Evolutionary conservation across 2,888 invertebrate genomes (phyloP).

Genomic region (Brachyptera risi): DNA sequence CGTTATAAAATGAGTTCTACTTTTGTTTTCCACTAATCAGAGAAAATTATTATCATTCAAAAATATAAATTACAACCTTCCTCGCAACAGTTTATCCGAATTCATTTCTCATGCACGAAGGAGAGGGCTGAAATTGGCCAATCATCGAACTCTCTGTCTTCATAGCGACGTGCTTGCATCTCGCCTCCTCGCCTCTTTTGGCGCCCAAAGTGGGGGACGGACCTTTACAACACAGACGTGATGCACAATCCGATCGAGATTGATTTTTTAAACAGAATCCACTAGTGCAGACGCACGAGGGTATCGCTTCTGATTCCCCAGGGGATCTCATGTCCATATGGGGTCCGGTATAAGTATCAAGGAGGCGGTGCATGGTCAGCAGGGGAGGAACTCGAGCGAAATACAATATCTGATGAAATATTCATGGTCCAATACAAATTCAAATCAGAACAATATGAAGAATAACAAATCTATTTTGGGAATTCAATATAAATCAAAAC

Average conservation of each 20-base stretch:
- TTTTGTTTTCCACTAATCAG: too few species aligned
- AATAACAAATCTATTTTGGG: too few species aligned
- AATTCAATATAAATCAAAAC: too few species aligned
- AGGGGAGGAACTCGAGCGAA: not conserved
- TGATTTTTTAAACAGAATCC: not conserved
- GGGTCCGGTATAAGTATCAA: not conserved
- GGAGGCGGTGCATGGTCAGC: constrained; percentile 3
- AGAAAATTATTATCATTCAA: too few species aligned
- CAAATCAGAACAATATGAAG: constrained; percentile 2
- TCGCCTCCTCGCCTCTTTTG: too few species aligned
- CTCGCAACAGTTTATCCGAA: not conserved
- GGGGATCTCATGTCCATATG: not conserved
- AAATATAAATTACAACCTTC: not conserved
- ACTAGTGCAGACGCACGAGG: not conserved
- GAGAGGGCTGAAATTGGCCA: constrained; percentile 2
- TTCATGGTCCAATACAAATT: not conserved
- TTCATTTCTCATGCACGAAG: constrained; percentile 4
- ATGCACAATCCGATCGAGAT: not conserved
- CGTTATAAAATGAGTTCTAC: too few species aligned
- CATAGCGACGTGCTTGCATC: too few species aligned
- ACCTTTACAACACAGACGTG: not conserved
- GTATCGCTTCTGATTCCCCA: not conserved
- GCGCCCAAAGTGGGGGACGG: too few species aligned
- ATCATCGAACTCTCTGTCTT: not conserved
- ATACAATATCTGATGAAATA: not conserved